Base-by-base conservation (phyloP, 2,113 vertebrate genomes). In the Caranx ignobilis region DNA sequence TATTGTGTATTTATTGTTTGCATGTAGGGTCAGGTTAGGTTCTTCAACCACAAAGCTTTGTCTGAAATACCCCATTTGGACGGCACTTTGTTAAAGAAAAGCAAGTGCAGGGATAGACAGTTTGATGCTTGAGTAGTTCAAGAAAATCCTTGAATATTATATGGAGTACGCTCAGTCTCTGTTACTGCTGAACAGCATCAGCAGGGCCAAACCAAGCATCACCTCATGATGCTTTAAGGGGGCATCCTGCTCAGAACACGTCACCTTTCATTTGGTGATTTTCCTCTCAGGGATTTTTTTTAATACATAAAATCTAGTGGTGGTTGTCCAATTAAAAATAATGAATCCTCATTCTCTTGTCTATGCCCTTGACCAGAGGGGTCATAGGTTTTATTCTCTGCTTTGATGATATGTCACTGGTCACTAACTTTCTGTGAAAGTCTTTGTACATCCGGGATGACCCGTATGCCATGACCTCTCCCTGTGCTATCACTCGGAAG, bases 251-350 rank as follows among this genome's bases (percentile, higher is more conserved):
- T 66, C 26, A 65, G 50, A 75, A 75, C 60, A 79, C 41, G 31
- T 16, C 60, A 47, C 15, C 34, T 75, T 75, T 84, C 10, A 76
- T 76, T 81, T 70, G 52, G 3, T 21, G 1, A 48, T 60, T 57
- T 61, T 43, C 16, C 8, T 69, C 26, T 56, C 34, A 43, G 18
- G 59, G 11, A 7, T 48, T 3, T 50, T 74, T 55, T 70, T 59
- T 68, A 64, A 16, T 56, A 35, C 18, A 54, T 39, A 48, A 66
- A 64, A 79, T 82, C 55, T 56, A 45, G 41, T 34, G 34, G 37
- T 74, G 47, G 32, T 50, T 48, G 34, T 34, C 84, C 81, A 92
- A 92, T 93, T 92, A 94, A 92, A 87, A 92, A 77, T 86, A 85
- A 89, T 85, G 81, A 91, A 75, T 82, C 82, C 69, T 81, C 66